Conservation (phyloP, 2,888 invertebrate species). For the Drosophila heteroneura region DNA sequence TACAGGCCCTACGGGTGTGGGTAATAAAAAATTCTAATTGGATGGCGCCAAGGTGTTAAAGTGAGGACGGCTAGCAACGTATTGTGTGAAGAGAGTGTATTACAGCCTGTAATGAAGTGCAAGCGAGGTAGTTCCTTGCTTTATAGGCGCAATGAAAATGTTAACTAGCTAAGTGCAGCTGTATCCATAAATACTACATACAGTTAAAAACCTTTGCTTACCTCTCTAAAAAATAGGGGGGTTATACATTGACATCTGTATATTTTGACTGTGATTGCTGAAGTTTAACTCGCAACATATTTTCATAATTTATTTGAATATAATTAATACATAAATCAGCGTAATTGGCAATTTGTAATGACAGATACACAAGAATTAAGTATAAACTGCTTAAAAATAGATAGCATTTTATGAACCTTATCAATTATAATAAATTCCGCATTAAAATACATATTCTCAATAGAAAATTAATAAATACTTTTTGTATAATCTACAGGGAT, state of each 20-base stretch:
- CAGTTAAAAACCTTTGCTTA: constrained; percentile 15
- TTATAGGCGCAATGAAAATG: constrained; percentile 51
- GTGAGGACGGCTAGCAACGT: constrained; percentile 14
- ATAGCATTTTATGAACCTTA: background rate
- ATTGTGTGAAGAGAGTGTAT: constrained; percentile 14
- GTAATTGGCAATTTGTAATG: background rate
- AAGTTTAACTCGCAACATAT: background rate
- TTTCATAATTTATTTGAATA: background rate
- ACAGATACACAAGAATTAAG: background rate
- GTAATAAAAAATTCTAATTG: constrained; percentile 66
- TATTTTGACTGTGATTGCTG: background rate
- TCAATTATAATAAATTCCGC: background rate
- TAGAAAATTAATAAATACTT: background rate
- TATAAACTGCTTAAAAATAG: background rate
- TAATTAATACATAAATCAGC: background rate
- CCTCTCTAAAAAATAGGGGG: background rate
- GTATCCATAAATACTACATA: constrained; percentile 35
- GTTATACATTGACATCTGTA: background rate
- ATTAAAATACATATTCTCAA: background rate
- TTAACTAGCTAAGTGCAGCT: constrained; percentile 49
- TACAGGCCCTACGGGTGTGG: constrained; percentile 9
- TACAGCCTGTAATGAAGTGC: constrained; percentile 50
- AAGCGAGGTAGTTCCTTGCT: constrained; percentile 25
- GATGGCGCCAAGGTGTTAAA: constrained; percentile 53
- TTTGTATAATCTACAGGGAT: background rate